Evolutionary conservation across 2,888 invertebrate species (phyloP).

Genomic region (Stenodema calcarata): DNA sequence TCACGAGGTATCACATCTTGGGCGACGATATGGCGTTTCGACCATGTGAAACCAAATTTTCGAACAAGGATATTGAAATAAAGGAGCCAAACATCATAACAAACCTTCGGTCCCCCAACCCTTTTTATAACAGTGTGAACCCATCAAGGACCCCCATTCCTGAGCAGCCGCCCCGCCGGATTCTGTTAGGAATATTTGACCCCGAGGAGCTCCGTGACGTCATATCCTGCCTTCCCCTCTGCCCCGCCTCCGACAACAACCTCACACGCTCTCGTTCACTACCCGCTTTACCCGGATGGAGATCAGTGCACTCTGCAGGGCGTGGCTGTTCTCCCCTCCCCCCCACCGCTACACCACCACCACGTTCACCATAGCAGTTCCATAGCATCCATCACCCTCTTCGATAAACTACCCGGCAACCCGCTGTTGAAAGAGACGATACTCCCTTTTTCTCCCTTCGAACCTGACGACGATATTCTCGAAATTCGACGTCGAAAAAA

Average conservation of each 20-base stretch:
- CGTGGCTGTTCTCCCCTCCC: slow-evolving; percentile 14
- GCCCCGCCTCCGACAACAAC: background rate
- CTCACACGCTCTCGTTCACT: background rate
- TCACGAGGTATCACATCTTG: no score
- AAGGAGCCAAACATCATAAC: background rate
- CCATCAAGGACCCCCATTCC: slow-evolving; percentile 57
- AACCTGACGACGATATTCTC: no score
- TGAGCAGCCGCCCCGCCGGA: slow-evolving; percentile 57
- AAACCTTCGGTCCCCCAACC: background rate
- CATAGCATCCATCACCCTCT: background rate
- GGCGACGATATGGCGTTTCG: no score
- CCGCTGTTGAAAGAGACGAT: no score
- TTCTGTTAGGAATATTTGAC: slow-evolving; percentile 42
- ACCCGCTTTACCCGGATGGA: slow-evolving; percentile 27
- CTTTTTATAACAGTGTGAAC: background rate
- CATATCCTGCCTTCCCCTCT: slow-evolving; percentile 37
- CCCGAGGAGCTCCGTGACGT: slow-evolving; percentile 36
- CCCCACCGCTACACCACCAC: background rate
- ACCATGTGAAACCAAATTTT: no score
- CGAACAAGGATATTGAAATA: no score
- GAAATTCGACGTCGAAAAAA: no score
- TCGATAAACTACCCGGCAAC: background rate
- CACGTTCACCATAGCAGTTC: background rate
- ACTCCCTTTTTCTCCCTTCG: no score
- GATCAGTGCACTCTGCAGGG: slow-evolving; percentile 48